Conservation (phyloP, 2,888 invertebrate genomes). For the Molanna angustata region DNA sequence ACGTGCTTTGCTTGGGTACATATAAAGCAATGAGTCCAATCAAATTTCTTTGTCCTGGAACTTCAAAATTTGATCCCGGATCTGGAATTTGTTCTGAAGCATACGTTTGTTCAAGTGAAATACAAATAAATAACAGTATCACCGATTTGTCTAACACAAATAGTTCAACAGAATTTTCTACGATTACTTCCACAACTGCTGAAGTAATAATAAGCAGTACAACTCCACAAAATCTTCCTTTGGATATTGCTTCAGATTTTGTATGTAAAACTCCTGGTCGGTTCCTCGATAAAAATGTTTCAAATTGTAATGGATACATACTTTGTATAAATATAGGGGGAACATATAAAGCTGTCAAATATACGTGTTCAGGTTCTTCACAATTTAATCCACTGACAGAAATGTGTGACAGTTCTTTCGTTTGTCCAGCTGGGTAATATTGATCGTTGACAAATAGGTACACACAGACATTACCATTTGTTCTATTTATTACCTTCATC, state of each 20-base stretch:
- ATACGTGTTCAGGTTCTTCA: conserved; percentile 32
- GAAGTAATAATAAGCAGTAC: neutral
- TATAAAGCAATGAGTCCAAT: neutral
- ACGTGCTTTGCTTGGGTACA: neutral
- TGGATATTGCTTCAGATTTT: neutral
- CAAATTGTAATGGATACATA: conserved; percentile 45
- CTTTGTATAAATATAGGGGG: conserved; percentile 41
- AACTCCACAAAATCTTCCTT: neutral
- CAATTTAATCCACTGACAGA: neutral
- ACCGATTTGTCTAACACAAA: no score
- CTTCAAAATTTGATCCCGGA: neutral
- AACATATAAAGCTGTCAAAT: neutral
- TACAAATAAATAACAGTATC: no score
- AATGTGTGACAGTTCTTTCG: neutral
- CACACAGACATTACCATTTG: no score
- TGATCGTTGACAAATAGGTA: no score
- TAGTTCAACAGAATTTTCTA: neutral
- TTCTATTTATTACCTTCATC: no score
- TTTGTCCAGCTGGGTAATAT: neutral
- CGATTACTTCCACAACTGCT: neutral
- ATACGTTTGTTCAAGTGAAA: neutral
- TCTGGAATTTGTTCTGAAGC: neutral
- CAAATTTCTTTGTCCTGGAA: neutral
- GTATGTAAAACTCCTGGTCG: conserved; percentile 38
- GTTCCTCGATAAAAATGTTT: conserved; percentile 42